Evolutionary conservation across 2,797 vertebrate genomes (phyloP).

Genomic region (Hippopotamyrus pictus): DNA sequence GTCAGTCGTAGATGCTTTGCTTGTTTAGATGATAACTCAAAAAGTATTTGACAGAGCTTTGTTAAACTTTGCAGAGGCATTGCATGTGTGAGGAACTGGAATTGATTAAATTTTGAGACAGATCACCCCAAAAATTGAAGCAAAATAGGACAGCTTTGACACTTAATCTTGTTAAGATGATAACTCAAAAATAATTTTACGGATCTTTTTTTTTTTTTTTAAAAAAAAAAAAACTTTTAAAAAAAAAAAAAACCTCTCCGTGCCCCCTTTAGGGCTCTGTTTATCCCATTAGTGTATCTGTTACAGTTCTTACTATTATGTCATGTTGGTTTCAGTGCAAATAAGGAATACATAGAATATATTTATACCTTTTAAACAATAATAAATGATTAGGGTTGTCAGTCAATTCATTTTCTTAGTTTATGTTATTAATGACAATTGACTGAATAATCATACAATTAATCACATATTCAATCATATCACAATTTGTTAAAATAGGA

Average conservation of each 20-base stretch:
- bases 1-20: background rate
- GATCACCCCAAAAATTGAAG: background rate
- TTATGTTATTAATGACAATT: background rate
- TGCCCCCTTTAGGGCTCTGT: background rate
- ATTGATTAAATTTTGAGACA: background rate
- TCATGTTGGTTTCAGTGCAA: background rate
- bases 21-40: background rate
- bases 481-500: background rate
- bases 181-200: background rate
- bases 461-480: background rate
- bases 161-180: background rate
- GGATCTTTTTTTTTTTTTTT: background rate
- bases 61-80: background rate
- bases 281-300: background rate
- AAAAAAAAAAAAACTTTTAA: background rate
- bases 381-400: background rate
- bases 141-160: background rate
- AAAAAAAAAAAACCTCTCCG: background rate
- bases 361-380: background rate
- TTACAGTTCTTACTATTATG: background rate
- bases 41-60: background rate
- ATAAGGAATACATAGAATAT: background rate
- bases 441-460: background rate
- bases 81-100: background rate
- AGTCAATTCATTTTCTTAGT: background rate